Evolutionary conservation across 2,888 invertebrate species (phyloP), one percentile per base, ranked within the genome.

Genomic region (Dyspetes luteomarginatus): DNA sequence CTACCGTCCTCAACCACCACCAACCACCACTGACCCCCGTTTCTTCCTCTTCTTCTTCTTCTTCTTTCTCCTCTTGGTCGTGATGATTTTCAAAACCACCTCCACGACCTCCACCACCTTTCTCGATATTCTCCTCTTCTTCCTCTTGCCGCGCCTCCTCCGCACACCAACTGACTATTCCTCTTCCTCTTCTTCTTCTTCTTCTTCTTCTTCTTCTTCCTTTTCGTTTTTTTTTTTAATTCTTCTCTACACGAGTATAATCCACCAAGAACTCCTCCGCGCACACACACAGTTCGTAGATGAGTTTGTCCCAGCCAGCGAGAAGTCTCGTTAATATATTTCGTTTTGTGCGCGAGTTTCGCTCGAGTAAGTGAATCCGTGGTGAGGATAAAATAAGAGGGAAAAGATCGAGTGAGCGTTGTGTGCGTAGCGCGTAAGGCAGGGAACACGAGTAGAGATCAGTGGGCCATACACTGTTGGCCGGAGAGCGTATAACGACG

Each of bases 391-490:
- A 43, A n/a, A 26, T 9, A 24, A 62, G 56, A 69, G 48, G 17
- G 7, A 64, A n/a, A 43, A 55, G 7, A 77, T 45, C 65, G 56
- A 82, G 77, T 15, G 50, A 73, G 62, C 56, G 78, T 55, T 52
- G 72, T n/a, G 48, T 55, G 45, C 30, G 26, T 41, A 65, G 60
- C 74, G 75, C 67, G 76, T 62, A 67, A 73, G 77, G 79, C 82
- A 65, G 83, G 83, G 82, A 84, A 85, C 85, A 83, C 87, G 85
- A 77, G 81, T 78, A 75, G 74, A 48, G 82, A 74, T 76, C 81
- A 84, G 83, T 83, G 86, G 83, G 82, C 85, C 91, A 91, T 92
- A 91, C 24, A 93, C 77, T 73, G 77, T 77, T 67, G 71, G 76
- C 64, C 60, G 80, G 65, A 72, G 73, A 68, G 52, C 69, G 76